Percentiles rank a stretch among this genome's conserved stretches.
phyloP scores from a whole-genome alignment of 92 coral and sea anemone genomes.

The Scolanthus callimorphus region DNA sequence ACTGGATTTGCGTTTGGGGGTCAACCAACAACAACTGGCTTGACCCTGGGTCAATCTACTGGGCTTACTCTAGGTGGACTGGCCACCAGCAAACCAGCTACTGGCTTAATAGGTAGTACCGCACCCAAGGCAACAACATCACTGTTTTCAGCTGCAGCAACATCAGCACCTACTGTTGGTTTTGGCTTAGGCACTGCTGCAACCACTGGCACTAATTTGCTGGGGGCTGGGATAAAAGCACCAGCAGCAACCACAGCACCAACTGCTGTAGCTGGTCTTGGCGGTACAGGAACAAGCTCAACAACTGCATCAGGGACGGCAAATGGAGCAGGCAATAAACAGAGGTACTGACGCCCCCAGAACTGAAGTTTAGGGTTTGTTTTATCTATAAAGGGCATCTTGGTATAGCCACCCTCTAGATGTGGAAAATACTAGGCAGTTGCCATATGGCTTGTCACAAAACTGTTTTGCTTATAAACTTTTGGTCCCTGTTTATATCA shows the following conservation, averaged over 20 bases:
- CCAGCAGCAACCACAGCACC: slow-evolving; percentile 32
- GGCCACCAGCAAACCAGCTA: slow-evolving; percentile 12
- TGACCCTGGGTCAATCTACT: slow-evolving; percentile 48
- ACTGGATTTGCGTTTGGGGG: not conserved
- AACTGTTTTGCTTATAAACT: too few species aligned
- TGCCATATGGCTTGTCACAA: too few species aligned
- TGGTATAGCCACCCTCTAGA: too few species aligned
- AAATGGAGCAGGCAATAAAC: slow-evolving; percentile 45
- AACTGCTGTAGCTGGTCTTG: slow-evolving; percentile 44
- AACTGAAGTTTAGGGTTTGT: too few species aligned
- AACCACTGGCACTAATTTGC: slow-evolving; percentile 16
- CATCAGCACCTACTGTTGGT: not conserved
- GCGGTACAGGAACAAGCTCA: slow-evolving; percentile 62
- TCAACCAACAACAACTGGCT: slow-evolving; percentile 11
- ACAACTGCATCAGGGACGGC: slow-evolving; percentile 39
- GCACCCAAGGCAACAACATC: slow-evolving; percentile 14
- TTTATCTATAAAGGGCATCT: too few species aligned
- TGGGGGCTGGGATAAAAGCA: slow-evolving; percentile 20
- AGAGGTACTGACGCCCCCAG: slow-evolving; percentile 27
- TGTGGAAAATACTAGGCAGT: too few species aligned
- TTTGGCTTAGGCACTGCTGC: slow-evolving; percentile 4
- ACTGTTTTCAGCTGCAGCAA: slow-evolving; percentile 1
- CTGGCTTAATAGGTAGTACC: slow-evolving; percentile 13
- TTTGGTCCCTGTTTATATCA: too few species aligned
- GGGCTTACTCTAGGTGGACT: too few species aligned